Base-by-base conservation (phyloP, 2,888 invertebrate species). In the Scelioninae gen. 1 region DNA sequence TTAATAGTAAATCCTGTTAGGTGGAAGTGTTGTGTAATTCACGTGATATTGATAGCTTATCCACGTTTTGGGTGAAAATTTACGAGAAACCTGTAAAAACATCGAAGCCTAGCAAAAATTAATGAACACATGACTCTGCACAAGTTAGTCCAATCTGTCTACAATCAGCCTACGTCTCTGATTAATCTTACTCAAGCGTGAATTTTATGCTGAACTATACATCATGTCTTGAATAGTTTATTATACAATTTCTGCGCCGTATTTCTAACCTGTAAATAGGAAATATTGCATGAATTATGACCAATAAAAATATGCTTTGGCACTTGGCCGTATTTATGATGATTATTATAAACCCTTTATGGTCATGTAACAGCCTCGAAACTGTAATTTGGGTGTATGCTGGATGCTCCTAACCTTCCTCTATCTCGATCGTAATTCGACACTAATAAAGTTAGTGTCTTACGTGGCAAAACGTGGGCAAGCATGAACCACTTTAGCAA, bases 391-490 rank as follows among this genome's bases (percentile, higher is more conserved):
- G 71, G 62, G 31, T 45, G 60, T 43, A 60, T 60, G 77, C 56
- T 65, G 53, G 66, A 68, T 49, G 58, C 68, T 68, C 68, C 77
- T 60, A 77, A 69, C 55, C 77, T 68, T 68, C 53, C 69, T 38
- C 62, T 77, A 63, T 78, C 71, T 47, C 47, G 65, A 34, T 63
- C 72, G 79, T 63, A 68, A 75, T 72, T 83, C 82, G 76, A 78
- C 79, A 75, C 75, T 85, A 85, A 86, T 85, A 84, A 86, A 85
- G 83, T 85, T 85, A 84, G 75, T 65, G 82, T 84, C 86, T 85
- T 86, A 86, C 84, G 85, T 84, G 85, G 86, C 84, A 80, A 86
- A 85, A 84, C 77, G 82, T 82, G 69, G 65, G 84, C 65, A 82
- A 76, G 71, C 68, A 74, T 43, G 74, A 81, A 77, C 66, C 66